Percentiles rank a stretch among this genome's conserved stretches.
phyloP scores from a whole-genome alignment of 2,888 invertebrate species.

The Seira musarum region DNA sequence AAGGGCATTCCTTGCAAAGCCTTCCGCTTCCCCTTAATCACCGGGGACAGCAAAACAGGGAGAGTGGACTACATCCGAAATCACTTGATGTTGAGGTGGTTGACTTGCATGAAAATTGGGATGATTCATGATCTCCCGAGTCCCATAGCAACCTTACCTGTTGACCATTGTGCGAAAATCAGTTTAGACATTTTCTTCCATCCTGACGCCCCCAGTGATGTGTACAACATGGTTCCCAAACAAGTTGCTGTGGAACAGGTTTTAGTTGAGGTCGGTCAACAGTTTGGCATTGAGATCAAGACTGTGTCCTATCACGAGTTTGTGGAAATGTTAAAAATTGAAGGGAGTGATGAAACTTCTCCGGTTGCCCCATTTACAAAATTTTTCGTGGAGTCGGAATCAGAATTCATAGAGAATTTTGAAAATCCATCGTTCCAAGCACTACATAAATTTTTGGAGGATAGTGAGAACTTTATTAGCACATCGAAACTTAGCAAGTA shows the following conservation, averaged over 20 bases:
- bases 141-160: slow-evolving; percentile 13
- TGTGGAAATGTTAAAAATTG: slow-evolving; percentile 13
- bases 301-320: slow-evolving; percentile 13
- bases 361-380: slow-evolving; percentile 21
- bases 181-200: slow-evolving; percentile 32
- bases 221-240: slow-evolving; percentile 28
- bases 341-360: background rate
- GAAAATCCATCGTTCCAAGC: no score
- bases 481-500: background rate
- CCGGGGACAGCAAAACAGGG: slow-evolving; percentile 30
- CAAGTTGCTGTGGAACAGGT: slow-evolving; percentile 20
- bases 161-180: slow-evolving; percentile 20
- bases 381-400: no score
- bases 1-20: slow-evolving; percentile 41
- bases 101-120: slow-evolving; percentile 33
- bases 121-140: background rate
- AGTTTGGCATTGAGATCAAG: slow-evolving; percentile 27
- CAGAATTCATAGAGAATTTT: no score
- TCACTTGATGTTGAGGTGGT: slow-evolving; percentile 11
- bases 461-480: slow-evolving; percentile 7
- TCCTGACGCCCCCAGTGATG: slow-evolving; percentile 3
- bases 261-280: slow-evolving; percentile 24
- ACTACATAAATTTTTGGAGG: no score
- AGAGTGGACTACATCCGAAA: background rate
- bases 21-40: slow-evolving; percentile 25